Evolutionary conservation across 2,888 invertebrate genomes (phyloP).

Genomic region (Macrophya alboannulata): DNA sequence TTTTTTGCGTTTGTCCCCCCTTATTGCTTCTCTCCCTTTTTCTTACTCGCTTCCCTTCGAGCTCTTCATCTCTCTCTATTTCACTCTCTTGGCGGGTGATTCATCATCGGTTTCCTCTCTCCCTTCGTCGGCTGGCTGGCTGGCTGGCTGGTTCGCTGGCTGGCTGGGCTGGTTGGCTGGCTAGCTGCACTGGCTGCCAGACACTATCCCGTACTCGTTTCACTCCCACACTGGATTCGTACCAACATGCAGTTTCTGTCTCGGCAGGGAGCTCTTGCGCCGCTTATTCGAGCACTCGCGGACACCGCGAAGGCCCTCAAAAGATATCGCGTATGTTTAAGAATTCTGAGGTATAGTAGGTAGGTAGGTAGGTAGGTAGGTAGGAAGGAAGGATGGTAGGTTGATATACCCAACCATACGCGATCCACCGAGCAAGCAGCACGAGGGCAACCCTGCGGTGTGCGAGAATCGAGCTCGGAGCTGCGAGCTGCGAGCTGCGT

Average conservation of each 20-base stretch:
- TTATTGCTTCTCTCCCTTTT: slow-evolving; percentile 62
- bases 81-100: slow-evolving; percentile 69
- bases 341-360: slow-evolving; percentile 24
- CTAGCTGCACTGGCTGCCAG: slow-evolving; percentile 56
- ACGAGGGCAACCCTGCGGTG: slow-evolving; percentile 37
- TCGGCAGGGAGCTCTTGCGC: slow-evolving; percentile 67
- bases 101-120: slow-evolving; percentile 75
- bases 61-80: slow-evolving; percentile 65
- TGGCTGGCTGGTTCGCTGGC: slow-evolving; percentile 59
- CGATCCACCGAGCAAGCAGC: slow-evolving; percentile 9
- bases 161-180: slow-evolving; percentile 61
- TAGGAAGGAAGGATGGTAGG: background rate
- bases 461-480: background rate
- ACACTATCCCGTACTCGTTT: slow-evolving; percentile 61
- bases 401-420: slow-evolving; percentile 8
- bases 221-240: slow-evolving; percentile 70
- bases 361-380: slow-evolving; percentile 4
- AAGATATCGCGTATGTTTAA: slow-evolving; percentile 45
- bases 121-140: slow-evolving; percentile 63
- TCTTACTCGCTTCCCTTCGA: slow-evolving; percentile 61
- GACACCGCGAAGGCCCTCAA: slow-evolving; percentile 16
- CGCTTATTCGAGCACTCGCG: slow-evolving; percentile 31
- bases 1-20: slow-evolving; percentile 60
- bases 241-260: slow-evolving; percentile 68
- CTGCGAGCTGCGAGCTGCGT: slow-evolving; percentile 53